Evolutionary conservation across 2,888 invertebrate genomes (phyloP).

Genomic region (Sclerodermus sp.): DNA sequence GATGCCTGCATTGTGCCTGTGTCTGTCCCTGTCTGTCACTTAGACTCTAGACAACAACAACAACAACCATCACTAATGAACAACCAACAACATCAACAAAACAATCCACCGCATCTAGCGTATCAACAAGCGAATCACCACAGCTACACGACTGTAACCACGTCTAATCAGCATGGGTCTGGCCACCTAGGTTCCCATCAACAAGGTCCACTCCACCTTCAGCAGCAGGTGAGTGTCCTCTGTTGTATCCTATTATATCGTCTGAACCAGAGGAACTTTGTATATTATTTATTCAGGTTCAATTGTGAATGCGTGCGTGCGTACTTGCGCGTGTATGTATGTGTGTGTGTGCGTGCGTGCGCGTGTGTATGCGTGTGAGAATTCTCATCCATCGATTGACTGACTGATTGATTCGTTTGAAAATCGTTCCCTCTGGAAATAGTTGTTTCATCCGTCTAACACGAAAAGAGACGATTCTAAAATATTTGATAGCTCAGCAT

Average conservation of each 20-base stretch:
- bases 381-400: no score
- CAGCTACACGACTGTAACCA: conserved; percentile 57
- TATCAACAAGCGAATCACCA: conserved; percentile 59
- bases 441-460: no score
- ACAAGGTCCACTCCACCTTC: conserved; percentile 55
- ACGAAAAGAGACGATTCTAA: no score
- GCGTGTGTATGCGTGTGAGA: no score
- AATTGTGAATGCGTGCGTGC: no score
- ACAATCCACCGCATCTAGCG: conserved; percentile 59
- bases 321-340: no score
- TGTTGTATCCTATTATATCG: not conserved
- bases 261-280: not conserved
- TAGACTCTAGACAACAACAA: conserved; percentile 58
- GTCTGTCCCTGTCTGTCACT: conserved; percentile 60
- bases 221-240: conserved; percentile 56
- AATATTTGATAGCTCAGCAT: no score
- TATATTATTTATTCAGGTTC: no score
- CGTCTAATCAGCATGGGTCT: conserved; percentile 55
- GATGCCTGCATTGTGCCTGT: conserved; percentile 76
- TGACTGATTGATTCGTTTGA: no score
- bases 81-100: conserved; percentile 56
- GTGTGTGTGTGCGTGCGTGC: no score
- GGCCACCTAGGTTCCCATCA: conserved; percentile 49
- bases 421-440: no score
- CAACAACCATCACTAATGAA: conserved; percentile 51